Conservation (phyloP, 1,140 invertebrate species). For the Drosophila repleta region DNA sequence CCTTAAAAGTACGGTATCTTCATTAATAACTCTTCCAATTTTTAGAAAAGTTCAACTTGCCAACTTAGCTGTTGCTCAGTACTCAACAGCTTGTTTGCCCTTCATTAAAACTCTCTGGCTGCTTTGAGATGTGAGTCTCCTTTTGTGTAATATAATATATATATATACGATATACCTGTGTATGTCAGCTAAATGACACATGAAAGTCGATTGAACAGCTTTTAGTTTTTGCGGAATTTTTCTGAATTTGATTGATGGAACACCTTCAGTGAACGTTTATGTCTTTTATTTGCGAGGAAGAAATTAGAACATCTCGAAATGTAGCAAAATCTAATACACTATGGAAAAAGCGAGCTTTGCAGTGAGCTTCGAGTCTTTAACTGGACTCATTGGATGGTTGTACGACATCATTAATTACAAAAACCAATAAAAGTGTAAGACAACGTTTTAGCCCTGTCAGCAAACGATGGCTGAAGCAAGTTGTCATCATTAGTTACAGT, state of each 20-base stretch:
- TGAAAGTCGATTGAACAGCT: slow-evolving; percentile 49
- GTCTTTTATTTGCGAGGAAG: neutral
- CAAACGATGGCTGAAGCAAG: slow-evolving; percentile 51
- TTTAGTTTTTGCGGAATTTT: neutral
- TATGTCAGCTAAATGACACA: slow-evolving; percentile 39
- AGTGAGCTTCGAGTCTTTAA: slow-evolving; percentile 25
- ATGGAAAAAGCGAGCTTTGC: slow-evolving; percentile 46
- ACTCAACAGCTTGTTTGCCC: too few species aligned
- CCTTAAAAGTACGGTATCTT: too few species aligned
- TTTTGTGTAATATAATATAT: too few species aligned
- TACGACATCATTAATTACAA: slow-evolving; percentile 66
- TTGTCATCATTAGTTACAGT: slow-evolving; percentile 73
- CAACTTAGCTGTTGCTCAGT: too few species aligned
- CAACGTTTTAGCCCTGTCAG: slow-evolving; percentile 39
- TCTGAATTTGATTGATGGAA: slow-evolving; percentile 59
- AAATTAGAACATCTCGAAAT: neutral
- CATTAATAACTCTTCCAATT: too few species aligned
- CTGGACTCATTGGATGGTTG: slow-evolving; percentile 4
- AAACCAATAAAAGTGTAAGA: slow-evolving; percentile 70
- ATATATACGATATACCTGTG: too few species aligned
- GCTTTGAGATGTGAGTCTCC: too few species aligned
- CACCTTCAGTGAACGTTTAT: slow-evolving; percentile 13
- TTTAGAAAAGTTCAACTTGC: too few species aligned
- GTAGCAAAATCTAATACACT: neutral
- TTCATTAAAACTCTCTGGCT: too few species aligned